Conservation (phyloP, 2,113 vertebrate genomes). For the Channa argus region DNA sequence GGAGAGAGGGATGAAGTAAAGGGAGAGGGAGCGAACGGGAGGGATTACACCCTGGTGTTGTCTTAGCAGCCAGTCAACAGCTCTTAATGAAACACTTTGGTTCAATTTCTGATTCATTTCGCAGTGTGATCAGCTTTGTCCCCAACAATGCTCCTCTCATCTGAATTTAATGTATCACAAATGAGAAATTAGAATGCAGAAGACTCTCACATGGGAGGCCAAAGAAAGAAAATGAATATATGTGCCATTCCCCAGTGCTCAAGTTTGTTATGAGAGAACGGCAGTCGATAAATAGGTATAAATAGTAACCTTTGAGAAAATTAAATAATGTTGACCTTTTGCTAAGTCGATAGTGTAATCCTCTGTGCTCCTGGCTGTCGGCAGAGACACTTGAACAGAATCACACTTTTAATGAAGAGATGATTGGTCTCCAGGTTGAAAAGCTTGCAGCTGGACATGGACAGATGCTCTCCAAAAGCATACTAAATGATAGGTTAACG, state of each 20-base stretch:
- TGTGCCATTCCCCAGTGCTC: background rate
- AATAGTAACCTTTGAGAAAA: slow-evolving; percentile 79
- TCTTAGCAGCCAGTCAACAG: slow-evolving; percentile 63
- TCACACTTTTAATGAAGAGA: slow-evolving; percentile 72
- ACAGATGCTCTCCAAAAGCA: slow-evolving; percentile 67
- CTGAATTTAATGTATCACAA: slow-evolving; percentile 51
- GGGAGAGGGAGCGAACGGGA: background rate
- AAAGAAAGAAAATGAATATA: slow-evolving; percentile 39
- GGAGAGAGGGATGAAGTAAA: slow-evolving; percentile 3
- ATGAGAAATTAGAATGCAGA: slow-evolving; percentile 59
- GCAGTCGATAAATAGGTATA: slow-evolving; percentile 72
- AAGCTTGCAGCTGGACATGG: slow-evolving; percentile 62
- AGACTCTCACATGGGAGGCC: slow-evolving; percentile 27
- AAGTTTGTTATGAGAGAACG: slow-evolving; percentile 57
- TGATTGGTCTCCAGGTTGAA: slow-evolving; percentile 64
- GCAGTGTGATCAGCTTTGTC: slow-evolving; percentile 61
- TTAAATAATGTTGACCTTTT: slow-evolving; percentile 79
- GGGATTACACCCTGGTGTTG: slow-evolving; percentile 50
- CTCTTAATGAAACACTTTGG: slow-evolving; percentile 77
- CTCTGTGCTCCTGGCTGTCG: slow-evolving; percentile 53
- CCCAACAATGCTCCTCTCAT: slow-evolving; percentile 47
- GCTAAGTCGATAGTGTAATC: slow-evolving; percentile 65
- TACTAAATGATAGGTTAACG: slow-evolving; percentile 71
- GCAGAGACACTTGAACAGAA: slow-evolving; percentile 59
- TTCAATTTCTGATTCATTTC: slow-evolving; percentile 65